A percentile compares a stretch with the other conserved stretches of the same genome.
Conservation (phyloP, 2,113 vertebrate species). For the Mobula hypostoma region DNA sequence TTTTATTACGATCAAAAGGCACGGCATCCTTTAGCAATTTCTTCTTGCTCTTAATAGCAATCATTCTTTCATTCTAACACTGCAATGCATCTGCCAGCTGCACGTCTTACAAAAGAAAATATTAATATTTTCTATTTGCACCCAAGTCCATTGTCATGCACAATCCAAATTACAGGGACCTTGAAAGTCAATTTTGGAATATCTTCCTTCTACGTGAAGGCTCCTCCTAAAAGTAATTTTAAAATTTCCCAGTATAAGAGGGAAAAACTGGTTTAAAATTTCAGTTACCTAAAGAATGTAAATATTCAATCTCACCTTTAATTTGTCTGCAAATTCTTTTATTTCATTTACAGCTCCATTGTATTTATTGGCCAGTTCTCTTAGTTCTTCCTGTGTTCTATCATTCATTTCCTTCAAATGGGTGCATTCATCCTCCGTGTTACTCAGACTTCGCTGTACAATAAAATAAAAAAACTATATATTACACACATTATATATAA, state of each 20-base stretch:
- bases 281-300: not conserved
- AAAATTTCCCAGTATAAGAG: not conserved
- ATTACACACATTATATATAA: not conserved
- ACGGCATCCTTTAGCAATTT: not conserved
- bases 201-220: not conserved
- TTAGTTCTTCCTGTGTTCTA: constrained; percentile 85
- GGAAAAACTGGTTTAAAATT: not conserved
- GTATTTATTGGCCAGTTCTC: constrained; percentile 93
- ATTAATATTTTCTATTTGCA: too few species aligned
- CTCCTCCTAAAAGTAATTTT: not conserved
- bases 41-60: not conserved
- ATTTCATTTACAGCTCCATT: constrained; percentile 94
- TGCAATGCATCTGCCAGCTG: not conserved
- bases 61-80: not conserved
- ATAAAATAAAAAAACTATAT: not conserved
- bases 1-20: not conserved
- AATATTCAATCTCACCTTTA: constrained; percentile 67
- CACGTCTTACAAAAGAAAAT: not conserved
- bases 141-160: not conserved
- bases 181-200: not conserved
- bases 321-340: constrained; percentile 91
- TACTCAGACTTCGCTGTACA: constrained; percentile 81
- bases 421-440: constrained; percentile 98
- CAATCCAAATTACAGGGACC: not conserved
- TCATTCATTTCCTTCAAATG: constrained; percentile 98